These are phyloP conservation scores for Scaptomyza polygonia DNA, from an alignment of 2,888 invertebrate species.

Conservation along the genomic window DNA sequence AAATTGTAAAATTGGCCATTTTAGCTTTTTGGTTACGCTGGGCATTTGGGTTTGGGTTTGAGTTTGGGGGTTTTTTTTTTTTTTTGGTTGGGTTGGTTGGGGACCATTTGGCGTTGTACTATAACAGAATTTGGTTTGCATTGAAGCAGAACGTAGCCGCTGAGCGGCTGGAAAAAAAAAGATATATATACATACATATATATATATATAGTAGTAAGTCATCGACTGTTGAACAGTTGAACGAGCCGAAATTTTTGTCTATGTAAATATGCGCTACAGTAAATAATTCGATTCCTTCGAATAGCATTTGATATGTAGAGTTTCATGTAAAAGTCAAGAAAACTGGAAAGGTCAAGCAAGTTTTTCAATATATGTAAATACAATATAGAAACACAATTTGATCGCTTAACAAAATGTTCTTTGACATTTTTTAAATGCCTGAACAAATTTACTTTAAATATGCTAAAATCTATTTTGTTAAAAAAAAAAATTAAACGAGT, in stretches of 20 bases:
- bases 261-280: conserved; percentile 59
- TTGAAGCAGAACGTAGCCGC: conserved; percentile 76
- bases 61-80: too few species aligned
- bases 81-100: conserved; percentile 22
- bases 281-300: conserved; percentile 8
- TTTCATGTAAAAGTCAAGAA: neutral
- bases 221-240: conserved; percentile 42
- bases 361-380: too few species aligned
- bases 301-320: neutral
- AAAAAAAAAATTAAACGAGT: too few species aligned
- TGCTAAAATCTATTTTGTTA: too few species aligned
- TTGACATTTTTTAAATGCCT: too few species aligned
- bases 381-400: too few species aligned
- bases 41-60: conserved; percentile 35
- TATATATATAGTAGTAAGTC: too few species aligned
- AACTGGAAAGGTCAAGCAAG: neutral
- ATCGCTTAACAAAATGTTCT: too few species aligned
- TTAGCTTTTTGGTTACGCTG: conserved; percentile 75
- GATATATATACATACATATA: neutral
- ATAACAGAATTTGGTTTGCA: conserved; percentile 78
- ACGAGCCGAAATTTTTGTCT: conserved; percentile 49
- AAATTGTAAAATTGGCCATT: conserved; percentile 81
- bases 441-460: too few species aligned
- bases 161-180: conserved; percentile 68
- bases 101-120: conserved; percentile 43